Evolutionary conservation across 2,113 vertebrate genomes (phyloP), one percentile per base, ranked within the genome.

Genomic region (Craseonycteris thonglongyai): DNA sequence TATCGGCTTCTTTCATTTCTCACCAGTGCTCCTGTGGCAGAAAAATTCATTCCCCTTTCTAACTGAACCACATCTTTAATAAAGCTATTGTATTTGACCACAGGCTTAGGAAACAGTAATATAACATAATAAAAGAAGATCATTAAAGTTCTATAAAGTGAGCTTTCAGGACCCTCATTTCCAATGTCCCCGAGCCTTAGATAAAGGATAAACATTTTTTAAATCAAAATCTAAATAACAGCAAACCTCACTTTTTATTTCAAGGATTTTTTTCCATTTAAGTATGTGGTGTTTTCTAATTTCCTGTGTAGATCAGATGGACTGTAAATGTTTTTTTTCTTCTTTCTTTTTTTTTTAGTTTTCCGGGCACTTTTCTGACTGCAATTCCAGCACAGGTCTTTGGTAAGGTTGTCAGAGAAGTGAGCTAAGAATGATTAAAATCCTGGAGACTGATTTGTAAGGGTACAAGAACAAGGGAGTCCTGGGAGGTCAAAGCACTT

Each of bases 71-170:
- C 96, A 95, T 93, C 93, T 98, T 98, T 98, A 98, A 98, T 98
- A 98, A 98, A 98, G 96, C 96, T 94, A 98, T 98, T 98, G 98
- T 98, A 96, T 98, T 98, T 98, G 98, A 98, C 97, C 98, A 97
- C 96, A 95, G 96, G 97, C 97, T 98, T 97, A 98, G 96, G 95
- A 98, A 98, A 98, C 92, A 68, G 97, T 98, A 97, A 98, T 98
- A 97, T 97, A 97, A 95, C 95, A 96, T 96, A 97, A 97, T 96
- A 97, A 95, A 89, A 97, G 96, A 97, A 97, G 97, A 98, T 98
- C 97, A 98, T 98, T 98, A 97, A 98, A 97, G 98, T 98, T 97
- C 98, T 97, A 96, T 97, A 98, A 98, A 98, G 97, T 84, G 59
- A 93, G 97, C 86, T 81, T 96, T 95, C 95, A 28, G 61, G 33